A percentile compares a stretch with the other conserved stretches of the same genome.
Evolutionary conservation across 2,888 invertebrate species (phyloP).

Genomic region (Drosophila atripex): DNA sequence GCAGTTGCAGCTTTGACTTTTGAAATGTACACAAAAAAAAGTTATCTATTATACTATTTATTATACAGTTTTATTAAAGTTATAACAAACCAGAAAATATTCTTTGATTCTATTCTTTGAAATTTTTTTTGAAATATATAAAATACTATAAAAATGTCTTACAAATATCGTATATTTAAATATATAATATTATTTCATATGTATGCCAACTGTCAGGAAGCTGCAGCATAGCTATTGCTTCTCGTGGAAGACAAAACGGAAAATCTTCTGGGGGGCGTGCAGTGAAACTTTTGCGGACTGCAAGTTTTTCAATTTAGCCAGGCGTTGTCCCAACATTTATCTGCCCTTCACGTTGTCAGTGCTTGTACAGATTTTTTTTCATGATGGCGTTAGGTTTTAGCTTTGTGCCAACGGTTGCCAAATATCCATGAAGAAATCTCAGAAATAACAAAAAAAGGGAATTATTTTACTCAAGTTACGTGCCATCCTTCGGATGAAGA

Average conservation of each 20-base stretch:
- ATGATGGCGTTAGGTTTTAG: constrained; percentile 19
- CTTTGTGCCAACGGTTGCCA: constrained; percentile 16
- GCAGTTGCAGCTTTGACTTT: constrained; percentile 3
- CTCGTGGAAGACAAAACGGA: constrained; percentile 7
- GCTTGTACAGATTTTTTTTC: constrained; percentile 40
- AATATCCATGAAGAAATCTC: constrained; percentile 17
- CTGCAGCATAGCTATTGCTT: constrained; percentile 17
- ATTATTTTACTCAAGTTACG: constrained; percentile 29
- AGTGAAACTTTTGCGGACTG: constrained; percentile 52
- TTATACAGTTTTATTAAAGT: too few species aligned
- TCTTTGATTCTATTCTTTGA: too few species aligned
- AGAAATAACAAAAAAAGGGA: constrained; percentile 7
- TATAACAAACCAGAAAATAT: too few species aligned
- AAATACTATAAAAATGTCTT: background rate
- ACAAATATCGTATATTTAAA: too few species aligned
- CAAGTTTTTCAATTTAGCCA: constrained; percentile 70
- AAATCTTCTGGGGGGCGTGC: constrained; percentile 40
- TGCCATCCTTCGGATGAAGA: background rate
- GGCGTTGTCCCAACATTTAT: constrained; percentile 45
- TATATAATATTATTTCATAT: background rate
- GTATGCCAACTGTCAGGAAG: constrained; percentile 20
- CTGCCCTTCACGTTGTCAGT: constrained; percentile 37
- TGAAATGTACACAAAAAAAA: background rate
- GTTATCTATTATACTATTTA: background rate
- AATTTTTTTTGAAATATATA: too few species aligned